Percentiles rank a stretch among this genome's conserved stretches.
These are phyloP conservation scores for Lithobates pipiens DNA, from an alignment of 2,797 vertebrate species.

Conservation along the genomic window DNA sequence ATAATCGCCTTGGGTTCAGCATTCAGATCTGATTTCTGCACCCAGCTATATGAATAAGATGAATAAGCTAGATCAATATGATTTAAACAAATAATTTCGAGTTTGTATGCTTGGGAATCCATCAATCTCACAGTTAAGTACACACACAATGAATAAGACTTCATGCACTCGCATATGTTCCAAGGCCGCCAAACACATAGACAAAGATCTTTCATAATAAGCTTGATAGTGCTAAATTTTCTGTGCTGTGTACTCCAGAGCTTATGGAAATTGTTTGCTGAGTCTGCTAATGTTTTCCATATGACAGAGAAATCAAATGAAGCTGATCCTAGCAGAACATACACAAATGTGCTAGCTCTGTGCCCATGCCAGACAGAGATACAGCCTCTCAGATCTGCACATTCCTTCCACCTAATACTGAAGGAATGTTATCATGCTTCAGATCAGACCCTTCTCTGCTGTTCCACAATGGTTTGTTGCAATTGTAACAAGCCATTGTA, in stretches of 20 bases:
- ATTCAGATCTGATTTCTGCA: background rate
- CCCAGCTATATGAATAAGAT: background rate
- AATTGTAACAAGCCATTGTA: conserved; percentile 38
- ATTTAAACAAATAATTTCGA: background rate
- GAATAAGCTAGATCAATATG: background rate
- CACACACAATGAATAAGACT: background rate
- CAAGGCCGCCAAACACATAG: conserved; percentile 31
- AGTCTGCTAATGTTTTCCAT: conserved; percentile 60
- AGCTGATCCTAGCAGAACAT: conserved; percentile 56
- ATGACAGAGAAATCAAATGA: conserved; percentile 56
- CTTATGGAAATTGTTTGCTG: conserved; percentile 58
- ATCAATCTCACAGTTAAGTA: conserved; percentile 18
- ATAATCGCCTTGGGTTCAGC: background rate
- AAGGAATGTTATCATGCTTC: conserved; percentile 56
- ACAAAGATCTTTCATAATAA: conserved; percentile 56
- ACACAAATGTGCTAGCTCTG: conserved; percentile 46
- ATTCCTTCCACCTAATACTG: conserved; percentile 51
- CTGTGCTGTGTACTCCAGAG: conserved; percentile 41
- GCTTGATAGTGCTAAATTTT: conserved; percentile 43
- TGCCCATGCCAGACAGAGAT: conserved; percentile 51
- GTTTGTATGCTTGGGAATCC: conserved; percentile 2
- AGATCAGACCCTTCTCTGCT: conserved; percentile 21
- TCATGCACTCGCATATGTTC: conserved; percentile 22
- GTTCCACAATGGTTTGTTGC: conserved; percentile 30
- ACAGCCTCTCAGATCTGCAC: conserved; percentile 43